These are phyloP conservation scores for Apoda limacodes DNA, from an alignment of 2,888 invertebrate species.

Conservation along the genomic window DNA sequence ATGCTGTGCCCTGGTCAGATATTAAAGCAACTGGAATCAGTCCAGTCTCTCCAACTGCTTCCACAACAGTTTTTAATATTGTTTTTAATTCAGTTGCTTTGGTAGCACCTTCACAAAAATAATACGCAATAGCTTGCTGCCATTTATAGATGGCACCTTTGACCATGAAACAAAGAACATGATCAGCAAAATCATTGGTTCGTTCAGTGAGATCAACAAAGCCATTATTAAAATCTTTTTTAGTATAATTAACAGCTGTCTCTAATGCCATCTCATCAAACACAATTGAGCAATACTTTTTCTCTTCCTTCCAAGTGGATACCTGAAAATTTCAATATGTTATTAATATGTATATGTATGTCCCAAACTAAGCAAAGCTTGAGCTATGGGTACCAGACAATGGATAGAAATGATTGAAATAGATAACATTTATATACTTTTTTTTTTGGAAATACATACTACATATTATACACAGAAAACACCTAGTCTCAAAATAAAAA, in stretches of 20 bases:
- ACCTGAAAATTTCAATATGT: constrained; percentile 1
- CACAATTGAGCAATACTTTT: neutral
- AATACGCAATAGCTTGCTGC: constrained; percentile 12
- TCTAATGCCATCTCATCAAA: constrained; percentile 4
- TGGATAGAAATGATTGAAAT: no score
- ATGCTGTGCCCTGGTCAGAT: constrained; percentile 4
- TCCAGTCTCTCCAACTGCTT: constrained; percentile 4
- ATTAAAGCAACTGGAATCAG: constrained; percentile 7
- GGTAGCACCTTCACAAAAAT: constrained; percentile 9
- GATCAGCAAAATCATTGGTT: constrained; percentile 8
- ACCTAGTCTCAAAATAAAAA: no score
- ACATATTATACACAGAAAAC: neutral
- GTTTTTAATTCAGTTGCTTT: constrained; percentile 4
- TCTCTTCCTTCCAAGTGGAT: constrained; percentile 1
- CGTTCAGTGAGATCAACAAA: constrained; percentile 6
- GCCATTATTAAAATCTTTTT: constrained; percentile 1
- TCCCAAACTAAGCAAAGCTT: no score
- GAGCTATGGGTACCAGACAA: no score
- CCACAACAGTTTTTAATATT: constrained; percentile 7
- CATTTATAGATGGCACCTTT: constrained; percentile 9
- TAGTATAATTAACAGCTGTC: neutral
- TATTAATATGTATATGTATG: no score
- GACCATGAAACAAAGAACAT: constrained; percentile 10
- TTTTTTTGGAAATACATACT: no score
- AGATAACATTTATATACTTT: no score